Conservation (phyloP, 2,888 invertebrate species). For the Cheilosia urbana region DNA sequence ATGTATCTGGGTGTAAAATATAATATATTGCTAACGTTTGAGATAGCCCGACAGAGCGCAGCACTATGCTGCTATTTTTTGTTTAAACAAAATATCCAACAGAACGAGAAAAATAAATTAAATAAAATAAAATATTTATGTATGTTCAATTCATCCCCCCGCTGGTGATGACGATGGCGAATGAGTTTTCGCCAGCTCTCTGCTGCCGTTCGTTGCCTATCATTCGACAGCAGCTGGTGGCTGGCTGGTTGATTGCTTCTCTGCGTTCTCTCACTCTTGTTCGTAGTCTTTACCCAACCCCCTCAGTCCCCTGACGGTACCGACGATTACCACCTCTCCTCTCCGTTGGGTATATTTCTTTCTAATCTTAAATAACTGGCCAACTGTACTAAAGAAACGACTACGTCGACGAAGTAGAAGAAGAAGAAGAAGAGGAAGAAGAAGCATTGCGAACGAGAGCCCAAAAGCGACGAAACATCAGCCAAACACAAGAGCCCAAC, state of each 20-base stretch:
- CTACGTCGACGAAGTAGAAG: slow-evolving; percentile 18
- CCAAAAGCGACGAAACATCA: slow-evolving; percentile 63
- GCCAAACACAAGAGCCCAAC: slow-evolving; percentile 38
- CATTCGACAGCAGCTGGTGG: slow-evolving; percentile 62
- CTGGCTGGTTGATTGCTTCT: slow-evolving; percentile 38
- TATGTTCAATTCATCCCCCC: slow-evolving; percentile 48
- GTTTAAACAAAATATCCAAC: slow-evolving; percentile 36
- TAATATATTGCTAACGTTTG: slow-evolving; percentile 12
- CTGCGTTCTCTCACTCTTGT: slow-evolving; percentile 14
- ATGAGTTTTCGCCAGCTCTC: slow-evolving; percentile 28
- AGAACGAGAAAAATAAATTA: slow-evolving; percentile 35
- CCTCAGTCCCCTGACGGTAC: slow-evolving; percentile 4
- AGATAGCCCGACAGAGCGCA: slow-evolving; percentile 39
- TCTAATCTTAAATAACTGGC: slow-evolving; percentile 73
- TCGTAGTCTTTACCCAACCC: slow-evolving; percentile 22
- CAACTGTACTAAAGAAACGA: slow-evolving; percentile 71
- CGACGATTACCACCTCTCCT: slow-evolving; percentile 37
- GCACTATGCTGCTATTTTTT: slow-evolving; percentile 22
- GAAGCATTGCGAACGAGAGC: slow-evolving; percentile 60
- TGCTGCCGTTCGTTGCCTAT: slow-evolving; percentile 39
- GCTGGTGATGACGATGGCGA: not conserved
- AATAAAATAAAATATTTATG: slow-evolving; percentile 23
- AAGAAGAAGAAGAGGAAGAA: slow-evolving; percentile 28
- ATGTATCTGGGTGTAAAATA: not conserved
- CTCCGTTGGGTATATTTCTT: slow-evolving; percentile 53